Evolutionary conservation across 2,797 vertebrate genomes (phyloP).

Genomic region (Margarornis squamiger): DNA sequence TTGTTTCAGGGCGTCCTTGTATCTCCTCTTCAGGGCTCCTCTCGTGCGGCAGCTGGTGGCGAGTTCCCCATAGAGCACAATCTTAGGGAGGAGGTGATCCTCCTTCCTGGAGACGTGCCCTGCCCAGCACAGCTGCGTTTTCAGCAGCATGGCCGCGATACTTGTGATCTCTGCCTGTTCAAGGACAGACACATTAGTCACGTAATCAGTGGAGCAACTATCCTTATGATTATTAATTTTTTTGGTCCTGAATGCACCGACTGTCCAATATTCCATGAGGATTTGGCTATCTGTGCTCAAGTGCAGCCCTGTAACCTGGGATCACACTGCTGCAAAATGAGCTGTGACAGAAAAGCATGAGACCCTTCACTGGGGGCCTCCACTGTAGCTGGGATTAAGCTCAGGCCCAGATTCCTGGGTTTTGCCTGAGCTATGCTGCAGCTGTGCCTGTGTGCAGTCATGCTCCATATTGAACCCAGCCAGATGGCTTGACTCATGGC

Average conservation of each 20-base stretch:
- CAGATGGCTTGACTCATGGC: background rate
- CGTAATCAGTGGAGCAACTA: background rate
- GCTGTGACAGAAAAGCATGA: background rate
- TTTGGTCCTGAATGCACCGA: background rate
- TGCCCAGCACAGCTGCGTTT: too few relatives aligned
- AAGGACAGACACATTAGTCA: too few relatives aligned
- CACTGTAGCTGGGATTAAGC: background rate
- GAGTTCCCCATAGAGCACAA: too few relatives aligned
- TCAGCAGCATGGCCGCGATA: too few relatives aligned
- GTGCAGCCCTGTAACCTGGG: background rate
- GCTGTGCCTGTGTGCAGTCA: accelerated
- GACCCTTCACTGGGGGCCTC: accelerated
- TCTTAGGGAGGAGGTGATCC: too few relatives aligned
- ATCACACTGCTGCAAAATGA: background rate
- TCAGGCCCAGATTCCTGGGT: background rate
- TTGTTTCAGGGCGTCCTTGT: too few relatives aligned
- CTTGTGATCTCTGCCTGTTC: too few relatives aligned
- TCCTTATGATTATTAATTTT: background rate
- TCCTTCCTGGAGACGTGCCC: too few relatives aligned
- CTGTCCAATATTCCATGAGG: background rate
- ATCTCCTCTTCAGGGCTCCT: too few relatives aligned
- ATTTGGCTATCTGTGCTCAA: background rate
- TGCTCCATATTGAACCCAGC: background rate
- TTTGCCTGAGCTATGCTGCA: background rate
- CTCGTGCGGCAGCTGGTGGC: too few relatives aligned